Evolutionary conservation across 2,797 vertebrate species (phyloP).

Genomic region (Melanotaenia nigrans): DNA sequence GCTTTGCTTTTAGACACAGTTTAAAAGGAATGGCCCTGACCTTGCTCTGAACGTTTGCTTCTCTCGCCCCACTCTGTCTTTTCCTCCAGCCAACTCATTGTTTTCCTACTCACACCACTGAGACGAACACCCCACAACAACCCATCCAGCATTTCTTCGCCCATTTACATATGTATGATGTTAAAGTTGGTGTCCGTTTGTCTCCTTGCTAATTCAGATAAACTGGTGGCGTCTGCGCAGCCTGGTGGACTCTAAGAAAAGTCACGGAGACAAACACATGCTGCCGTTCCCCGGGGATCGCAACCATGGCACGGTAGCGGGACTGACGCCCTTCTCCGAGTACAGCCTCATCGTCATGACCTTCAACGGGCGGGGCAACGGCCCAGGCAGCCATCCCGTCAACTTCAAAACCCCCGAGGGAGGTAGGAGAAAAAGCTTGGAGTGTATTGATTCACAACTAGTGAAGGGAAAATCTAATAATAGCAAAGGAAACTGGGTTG

Average conservation of each 20-base stretch:
- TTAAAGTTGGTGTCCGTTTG: constrained; percentile 1
- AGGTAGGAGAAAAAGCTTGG: constrained; percentile 85
- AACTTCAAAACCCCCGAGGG: constrained; percentile 94
- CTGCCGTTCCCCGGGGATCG: constrained; percentile 87
- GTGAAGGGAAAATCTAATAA: constrained; percentile 69
- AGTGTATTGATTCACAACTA: constrained; percentile 70
- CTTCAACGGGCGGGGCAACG: constrained; percentile 92
- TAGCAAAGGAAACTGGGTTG: constrained; percentile 60
- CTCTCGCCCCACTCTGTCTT: constrained; percentile 40
- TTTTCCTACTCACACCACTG: constrained; percentile 26
- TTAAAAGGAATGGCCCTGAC: constrained; percentile 72
- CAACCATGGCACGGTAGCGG: constrained; percentile 84
- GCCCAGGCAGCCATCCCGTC: constrained; percentile 89
- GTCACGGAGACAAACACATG: constrained; percentile 85
- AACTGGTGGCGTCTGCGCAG: constrained; percentile 92
- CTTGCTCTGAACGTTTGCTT: constrained; percentile 50
- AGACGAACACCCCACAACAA: neutral
- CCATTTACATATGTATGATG: constrained; percentile 9
- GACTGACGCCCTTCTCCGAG: constrained; percentile 91
- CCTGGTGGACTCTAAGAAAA: constrained; percentile 85
- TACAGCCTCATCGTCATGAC: constrained; percentile 90
- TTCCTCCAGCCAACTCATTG: constrained; percentile 36
- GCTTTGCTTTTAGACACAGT: constrained; percentile 70
- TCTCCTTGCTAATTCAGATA: constrained; percentile 78
- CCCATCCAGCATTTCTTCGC: constrained; percentile 7